Percentiles rank a stretch among this genome's conserved stretches.
Conservation (phyloP, 2,797 vertebrate species). For the Atherinosoma microstoma region DNA sequence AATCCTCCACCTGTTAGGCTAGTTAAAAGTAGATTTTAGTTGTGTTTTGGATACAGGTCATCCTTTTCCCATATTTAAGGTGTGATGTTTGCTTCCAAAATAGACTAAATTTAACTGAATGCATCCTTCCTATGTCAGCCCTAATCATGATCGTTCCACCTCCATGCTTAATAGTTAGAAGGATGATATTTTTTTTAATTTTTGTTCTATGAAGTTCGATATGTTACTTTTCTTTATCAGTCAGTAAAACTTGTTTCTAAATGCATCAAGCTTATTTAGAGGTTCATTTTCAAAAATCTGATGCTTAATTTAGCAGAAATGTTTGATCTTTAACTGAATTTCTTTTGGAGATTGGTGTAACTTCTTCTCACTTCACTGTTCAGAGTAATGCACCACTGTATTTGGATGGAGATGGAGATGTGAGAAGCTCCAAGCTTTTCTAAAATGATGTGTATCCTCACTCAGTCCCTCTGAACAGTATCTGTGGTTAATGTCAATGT, state of each 20-base stretch:
- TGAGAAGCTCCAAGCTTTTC: neutral
- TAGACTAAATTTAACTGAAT: neutral
- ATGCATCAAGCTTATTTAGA: neutral
- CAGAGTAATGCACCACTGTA: neutral
- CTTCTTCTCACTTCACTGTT: neutral
- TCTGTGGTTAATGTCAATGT: slow-evolving; percentile 34
- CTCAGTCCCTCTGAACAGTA: slow-evolving; percentile 26
- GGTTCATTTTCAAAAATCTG: neutral
- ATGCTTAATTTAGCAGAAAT: neutral
- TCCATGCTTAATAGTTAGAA: neutral
- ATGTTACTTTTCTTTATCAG: neutral
- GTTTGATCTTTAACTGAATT: neutral
- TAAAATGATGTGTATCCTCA: neutral
- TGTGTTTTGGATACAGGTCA: too few relatives aligned
- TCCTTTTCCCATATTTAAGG: too few relatives aligned
- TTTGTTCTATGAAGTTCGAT: too few relatives aligned
- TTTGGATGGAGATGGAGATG: neutral
- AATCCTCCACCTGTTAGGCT: too few relatives aligned
- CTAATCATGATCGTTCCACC: neutral
- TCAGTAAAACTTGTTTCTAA: neutral
- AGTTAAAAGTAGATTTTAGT: too few relatives aligned
- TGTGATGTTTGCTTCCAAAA: neutral
- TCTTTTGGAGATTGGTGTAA: neutral
- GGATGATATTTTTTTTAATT: too few relatives aligned
- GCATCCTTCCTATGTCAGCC: neutral